Evolutionary conservation across 37 sponge, comb jelly and placozoan genomes (phyloP).

Genomic region (Agelas oroides): DNA sequence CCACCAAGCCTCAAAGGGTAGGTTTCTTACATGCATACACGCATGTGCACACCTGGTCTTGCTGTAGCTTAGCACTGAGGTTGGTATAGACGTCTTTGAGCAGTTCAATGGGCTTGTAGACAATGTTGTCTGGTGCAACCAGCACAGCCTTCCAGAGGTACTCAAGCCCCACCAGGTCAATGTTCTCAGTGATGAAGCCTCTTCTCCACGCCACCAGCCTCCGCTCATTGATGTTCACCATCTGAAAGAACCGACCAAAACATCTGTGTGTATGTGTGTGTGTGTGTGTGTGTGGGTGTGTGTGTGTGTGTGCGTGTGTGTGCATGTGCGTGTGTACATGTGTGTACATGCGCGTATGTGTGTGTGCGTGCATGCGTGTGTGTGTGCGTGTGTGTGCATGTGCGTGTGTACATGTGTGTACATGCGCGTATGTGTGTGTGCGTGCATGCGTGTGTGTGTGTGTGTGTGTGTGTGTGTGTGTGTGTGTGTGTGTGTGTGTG

Average conservation of each 20-base stretch:
- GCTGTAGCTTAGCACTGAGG: conserved; percentile 75
- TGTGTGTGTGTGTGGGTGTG: no score
- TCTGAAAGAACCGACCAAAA: conserved; percentile 88
- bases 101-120: conserved; percentile 87
- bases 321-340: background rate
- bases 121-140: conserved; percentile 74
- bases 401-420: no score
- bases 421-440: no score
- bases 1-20: no score
- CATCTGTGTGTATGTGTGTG: conserved; percentile 74
- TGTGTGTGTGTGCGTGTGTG: background rate
- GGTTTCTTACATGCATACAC: no score
- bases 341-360: background rate
- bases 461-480: no score
- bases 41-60: conserved; percentile 74
- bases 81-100: conserved; percentile 91
- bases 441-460: no score
- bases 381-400: background rate
- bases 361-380: background rate
- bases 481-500: no score
- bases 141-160: conserved; percentile 92
- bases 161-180: conserved; percentile 87
- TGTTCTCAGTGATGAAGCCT: conserved; percentile 75
- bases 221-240: conserved; percentile 85
- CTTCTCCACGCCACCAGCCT: conserved; percentile 66